Percentiles rank a stretch among this genome's conserved stretches.
Evolutionary conservation across 1,140 invertebrate species (phyloP).

Genomic region (Globodera ellingtonae): DNA sequence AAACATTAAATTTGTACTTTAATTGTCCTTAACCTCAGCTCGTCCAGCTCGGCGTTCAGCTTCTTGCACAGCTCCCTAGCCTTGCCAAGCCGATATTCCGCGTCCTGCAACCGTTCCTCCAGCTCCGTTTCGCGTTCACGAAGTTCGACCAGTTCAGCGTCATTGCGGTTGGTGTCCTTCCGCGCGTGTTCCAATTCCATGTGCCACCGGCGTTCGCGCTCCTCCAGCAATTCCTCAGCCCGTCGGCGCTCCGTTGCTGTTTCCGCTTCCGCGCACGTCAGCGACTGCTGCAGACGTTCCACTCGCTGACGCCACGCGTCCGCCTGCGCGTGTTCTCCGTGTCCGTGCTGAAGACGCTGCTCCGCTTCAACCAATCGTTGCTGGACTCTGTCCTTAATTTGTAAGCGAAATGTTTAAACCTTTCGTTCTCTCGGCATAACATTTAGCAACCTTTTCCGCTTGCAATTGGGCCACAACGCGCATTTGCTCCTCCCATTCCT

Average conservation of each 20-base stretch:
- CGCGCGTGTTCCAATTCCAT: slow-evolving; percentile 11
- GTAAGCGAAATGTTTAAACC: neutral
- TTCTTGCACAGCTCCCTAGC: slow-evolving; percentile 13
- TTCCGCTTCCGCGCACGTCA: slow-evolving; percentile 7
- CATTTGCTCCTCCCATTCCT: slow-evolving; percentile 24
- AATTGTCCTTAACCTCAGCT: slow-evolving; percentile 18
- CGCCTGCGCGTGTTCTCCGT: neutral
- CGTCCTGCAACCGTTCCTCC: slow-evolving; percentile 11
- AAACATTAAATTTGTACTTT: neutral
- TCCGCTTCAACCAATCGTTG: slow-evolving; percentile 5
- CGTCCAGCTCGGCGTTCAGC: slow-evolving; percentile 28
- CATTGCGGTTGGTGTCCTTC: neutral
- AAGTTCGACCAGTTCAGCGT: neutral
- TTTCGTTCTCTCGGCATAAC: neutral
- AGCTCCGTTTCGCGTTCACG: slow-evolving; percentile 15
- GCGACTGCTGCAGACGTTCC: slow-evolving; percentile 1
- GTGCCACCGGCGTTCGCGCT: slow-evolving; percentile 5
- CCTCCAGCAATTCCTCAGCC: slow-evolving; percentile 18
- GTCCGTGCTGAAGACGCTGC: neutral
- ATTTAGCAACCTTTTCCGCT: slow-evolving; percentile 2
- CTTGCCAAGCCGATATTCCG: slow-evolving; percentile 21
- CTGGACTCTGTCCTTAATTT: slow-evolving; percentile 3
- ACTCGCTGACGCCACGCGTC: neutral
- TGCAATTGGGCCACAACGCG: neutral
- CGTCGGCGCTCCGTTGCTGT: neutral